These are phyloP conservation scores for Aplochiton taeniatus DNA, from an alignment of 2,797 vertebrate genomes.

Conservation along the genomic window DNA sequence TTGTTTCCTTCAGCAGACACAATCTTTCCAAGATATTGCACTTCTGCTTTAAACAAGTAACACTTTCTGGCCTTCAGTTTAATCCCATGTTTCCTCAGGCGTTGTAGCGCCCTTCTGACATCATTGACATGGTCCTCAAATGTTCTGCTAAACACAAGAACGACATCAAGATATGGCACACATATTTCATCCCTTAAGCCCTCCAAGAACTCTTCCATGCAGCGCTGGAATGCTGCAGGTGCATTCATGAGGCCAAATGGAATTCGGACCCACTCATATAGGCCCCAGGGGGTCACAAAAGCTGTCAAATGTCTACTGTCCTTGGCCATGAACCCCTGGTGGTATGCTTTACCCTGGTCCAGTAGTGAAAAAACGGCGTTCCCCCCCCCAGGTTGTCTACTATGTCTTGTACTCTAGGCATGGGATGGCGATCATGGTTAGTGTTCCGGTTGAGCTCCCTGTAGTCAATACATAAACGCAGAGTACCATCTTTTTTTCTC, in stretches of 20 bases:
- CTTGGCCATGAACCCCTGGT: too few species aligned
- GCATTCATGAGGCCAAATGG: neutral
- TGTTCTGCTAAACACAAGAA: neutral
- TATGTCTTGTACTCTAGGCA: neutral
- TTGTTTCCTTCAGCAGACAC: slow-evolving; percentile 14
- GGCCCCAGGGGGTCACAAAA: neutral
- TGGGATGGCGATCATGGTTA: neutral
- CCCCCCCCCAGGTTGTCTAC: neutral
- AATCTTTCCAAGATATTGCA: slow-evolving; percentile 11
- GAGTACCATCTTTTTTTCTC: neutral
- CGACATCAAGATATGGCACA: slow-evolving; percentile 17
- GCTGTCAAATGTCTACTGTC: too few species aligned
- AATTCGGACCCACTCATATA: neutral
- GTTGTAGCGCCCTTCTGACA: neutral
- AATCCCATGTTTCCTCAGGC: neutral
- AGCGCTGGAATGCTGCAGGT: neutral
- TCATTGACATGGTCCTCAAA: neutral
- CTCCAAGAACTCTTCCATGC: neutral
- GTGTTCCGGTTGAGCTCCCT: neutral
- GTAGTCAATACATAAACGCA: neutral
- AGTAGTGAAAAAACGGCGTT: neutral
- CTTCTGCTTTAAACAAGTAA: slow-evolving; percentile 9
- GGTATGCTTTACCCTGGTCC: neutral
- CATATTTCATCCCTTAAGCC: slow-evolving; percentile 12
- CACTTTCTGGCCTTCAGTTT: slow-evolving; percentile 22